phyloP scores from a whole-genome alignment of 2,888 invertebrate genomes.

The Diogma glabrata region DNA sequence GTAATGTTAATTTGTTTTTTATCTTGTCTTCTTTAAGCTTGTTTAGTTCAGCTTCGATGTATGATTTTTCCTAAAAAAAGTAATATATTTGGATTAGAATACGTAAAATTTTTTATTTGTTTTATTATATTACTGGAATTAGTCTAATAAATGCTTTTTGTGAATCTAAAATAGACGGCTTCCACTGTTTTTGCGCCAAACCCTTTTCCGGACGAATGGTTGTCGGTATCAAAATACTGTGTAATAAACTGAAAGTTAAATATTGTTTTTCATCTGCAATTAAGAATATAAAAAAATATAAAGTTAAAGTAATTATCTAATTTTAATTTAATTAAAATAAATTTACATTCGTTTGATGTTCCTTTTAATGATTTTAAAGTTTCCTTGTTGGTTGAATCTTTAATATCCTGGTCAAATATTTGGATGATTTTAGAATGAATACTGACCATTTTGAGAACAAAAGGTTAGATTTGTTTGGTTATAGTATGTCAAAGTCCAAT shows the following conservation, averaged over 20 bases:
- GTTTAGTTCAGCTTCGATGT: neutral
- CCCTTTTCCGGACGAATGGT: neutral
- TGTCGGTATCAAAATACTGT: neutral
- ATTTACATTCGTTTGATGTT: neutral
- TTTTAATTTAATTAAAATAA: neutral
- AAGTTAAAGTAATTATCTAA: neutral
- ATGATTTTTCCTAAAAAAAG: neutral
- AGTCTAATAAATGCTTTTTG: conserved; percentile 2
- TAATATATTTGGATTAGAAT: neutral
- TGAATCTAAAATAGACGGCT: neutral
- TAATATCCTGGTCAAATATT: neutral
- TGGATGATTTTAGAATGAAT: neutral
- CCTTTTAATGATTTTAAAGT: neutral
- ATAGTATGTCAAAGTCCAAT: conserved; percentile 2
- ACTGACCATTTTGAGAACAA: neutral
- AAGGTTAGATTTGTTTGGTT: neutral
- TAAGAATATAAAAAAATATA: neutral
- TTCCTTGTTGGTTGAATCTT: neutral
- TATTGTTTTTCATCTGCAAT: neutral
- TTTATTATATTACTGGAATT: neutral
- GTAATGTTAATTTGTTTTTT: neutral
- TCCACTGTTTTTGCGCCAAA: conserved; percentile 8
- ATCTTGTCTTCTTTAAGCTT: neutral
- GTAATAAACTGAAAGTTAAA: neutral
- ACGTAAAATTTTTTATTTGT: neutral